A percentile compares a stretch with the other conserved stretches of the same genome.
These are phyloP conservation scores for Drosophila austrosaltans DNA, from an alignment of 2,888 invertebrate species.

Conservation along the genomic window DNA sequence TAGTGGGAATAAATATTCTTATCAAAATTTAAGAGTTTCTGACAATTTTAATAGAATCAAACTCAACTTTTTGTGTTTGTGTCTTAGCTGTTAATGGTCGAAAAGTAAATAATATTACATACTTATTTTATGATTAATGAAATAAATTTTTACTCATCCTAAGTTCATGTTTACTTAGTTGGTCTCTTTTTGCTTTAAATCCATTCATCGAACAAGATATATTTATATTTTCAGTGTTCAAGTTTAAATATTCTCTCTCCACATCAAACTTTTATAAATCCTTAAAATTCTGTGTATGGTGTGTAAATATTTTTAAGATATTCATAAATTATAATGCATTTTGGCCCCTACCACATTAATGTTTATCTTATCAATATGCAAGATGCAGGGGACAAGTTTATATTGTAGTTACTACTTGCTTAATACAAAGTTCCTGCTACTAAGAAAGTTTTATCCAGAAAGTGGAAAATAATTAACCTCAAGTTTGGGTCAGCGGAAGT, in stretches of 20 bases:
- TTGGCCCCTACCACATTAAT: neutral
- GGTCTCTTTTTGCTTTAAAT: too few species aligned
- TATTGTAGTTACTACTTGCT: constrained; percentile 3
- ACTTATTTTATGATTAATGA: too few species aligned
- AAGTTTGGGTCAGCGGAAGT: constrained; percentile 68
- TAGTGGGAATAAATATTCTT: too few species aligned
- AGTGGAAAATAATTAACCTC: constrained; percentile 81
- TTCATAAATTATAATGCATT: neutral
- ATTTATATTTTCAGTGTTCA: neutral
- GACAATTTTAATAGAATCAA: too few species aligned
- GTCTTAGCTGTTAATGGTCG: too few species aligned
- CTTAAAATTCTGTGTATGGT: constrained; percentile 15
- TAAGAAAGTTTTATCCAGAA: constrained; percentile 53
- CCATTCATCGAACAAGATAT: too few species aligned
- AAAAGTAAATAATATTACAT: too few species aligned
- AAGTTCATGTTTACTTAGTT: too few species aligned
- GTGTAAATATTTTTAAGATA: constrained; percentile 34
- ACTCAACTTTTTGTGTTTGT: too few species aligned
- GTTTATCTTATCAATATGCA: constrained; percentile 31
- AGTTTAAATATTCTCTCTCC: neutral
- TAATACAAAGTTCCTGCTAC: constrained; percentile 33
- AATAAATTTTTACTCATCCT: too few species aligned
- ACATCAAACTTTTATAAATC: constrained; percentile 9
- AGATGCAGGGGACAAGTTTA: neutral
- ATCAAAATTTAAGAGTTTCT: too few species aligned